A percentile compares a stretch with the other conserved stretches of the same genome.
phyloP scores from a whole-genome alignment of 2,797 vertebrate species.

The Tinamus major region DNA sequence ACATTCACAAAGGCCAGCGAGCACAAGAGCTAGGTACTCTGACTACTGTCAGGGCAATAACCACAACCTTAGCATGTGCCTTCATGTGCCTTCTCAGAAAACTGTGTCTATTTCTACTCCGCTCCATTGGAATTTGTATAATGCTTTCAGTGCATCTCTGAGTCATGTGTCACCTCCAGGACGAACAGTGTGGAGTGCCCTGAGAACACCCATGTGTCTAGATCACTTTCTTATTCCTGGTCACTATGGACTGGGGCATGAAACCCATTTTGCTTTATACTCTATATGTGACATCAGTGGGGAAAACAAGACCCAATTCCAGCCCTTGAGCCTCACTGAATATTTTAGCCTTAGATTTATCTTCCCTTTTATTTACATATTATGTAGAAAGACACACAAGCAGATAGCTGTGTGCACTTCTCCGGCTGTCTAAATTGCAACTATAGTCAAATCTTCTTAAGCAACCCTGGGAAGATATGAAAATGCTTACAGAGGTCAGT shows the following conservation, averaged over 20 bases:
- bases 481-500: background rate
- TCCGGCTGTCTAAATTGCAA: background rate
- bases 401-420: background rate
- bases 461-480: background rate
- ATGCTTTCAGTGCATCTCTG: background rate
- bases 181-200: background rate
- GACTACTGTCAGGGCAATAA: background rate
- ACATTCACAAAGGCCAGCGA: background rate
- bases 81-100: background rate
- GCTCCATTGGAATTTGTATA: background rate
- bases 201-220: rapidly evolving
- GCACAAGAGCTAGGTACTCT: background rate
- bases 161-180: background rate
- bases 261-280: background rate
- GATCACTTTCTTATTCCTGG: background rate
- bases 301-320: background rate
- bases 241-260: background rate
- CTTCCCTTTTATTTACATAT: background rate
- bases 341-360: background rate
- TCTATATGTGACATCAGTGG: background rate
- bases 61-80: background rate
- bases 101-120: background rate
- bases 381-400: background rate
- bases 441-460: background rate
- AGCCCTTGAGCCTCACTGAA: background rate